These are phyloP conservation scores for Auanema freiburgensis DNA, from an alignment of 2,888 invertebrate species.

Conservation along the genomic window DNA sequence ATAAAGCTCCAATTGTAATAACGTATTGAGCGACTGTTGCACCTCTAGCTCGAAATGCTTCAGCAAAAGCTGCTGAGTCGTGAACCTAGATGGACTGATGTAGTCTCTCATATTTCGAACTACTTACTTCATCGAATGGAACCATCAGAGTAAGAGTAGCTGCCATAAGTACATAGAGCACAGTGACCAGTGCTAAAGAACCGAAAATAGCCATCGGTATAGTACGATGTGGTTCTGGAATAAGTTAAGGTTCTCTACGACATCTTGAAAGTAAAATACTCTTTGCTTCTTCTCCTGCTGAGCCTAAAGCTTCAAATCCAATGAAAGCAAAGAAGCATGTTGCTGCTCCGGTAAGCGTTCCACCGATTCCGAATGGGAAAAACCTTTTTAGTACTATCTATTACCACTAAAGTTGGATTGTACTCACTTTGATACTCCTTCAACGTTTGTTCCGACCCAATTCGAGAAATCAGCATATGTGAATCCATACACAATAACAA, in stretches of 20 bases:
- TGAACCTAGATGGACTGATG: slow-evolving; percentile 18
- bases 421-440: slow-evolving; percentile 28
- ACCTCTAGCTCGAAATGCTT: slow-evolving; percentile 33
- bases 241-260: neutral
- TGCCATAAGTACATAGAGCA: slow-evolving; percentile 30
- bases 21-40: slow-evolving; percentile 22
- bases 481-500: slow-evolving; percentile 73
- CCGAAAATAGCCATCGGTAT: slow-evolving; percentile 35
- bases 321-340: slow-evolving; percentile 43
- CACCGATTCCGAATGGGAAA: slow-evolving; percentile 30
- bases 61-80: slow-evolving; percentile 30
- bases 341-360: slow-evolving; percentile 36
- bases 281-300: slow-evolving; percentile 43
- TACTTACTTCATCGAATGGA: slow-evolving; percentile 29
- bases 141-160: slow-evolving; percentile 33
- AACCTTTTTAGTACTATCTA: slow-evolving; percentile 26
- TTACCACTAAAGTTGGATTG: too few relatives aligned
- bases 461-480: slow-evolving; percentile 80
- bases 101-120: neutral
- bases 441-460: slow-evolving; percentile 70
- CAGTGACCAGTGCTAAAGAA: slow-evolving; percentile 25
- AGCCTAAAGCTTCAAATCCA: slow-evolving; percentile 41
- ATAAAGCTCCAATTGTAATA: slow-evolving; percentile 33
- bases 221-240: slow-evolving; percentile 27
- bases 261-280: slow-evolving; percentile 14